These are phyloP conservation scores for Unio delphinus DNA, from an alignment of 2,888 invertebrate species.

Conservation along the genomic window DNA sequence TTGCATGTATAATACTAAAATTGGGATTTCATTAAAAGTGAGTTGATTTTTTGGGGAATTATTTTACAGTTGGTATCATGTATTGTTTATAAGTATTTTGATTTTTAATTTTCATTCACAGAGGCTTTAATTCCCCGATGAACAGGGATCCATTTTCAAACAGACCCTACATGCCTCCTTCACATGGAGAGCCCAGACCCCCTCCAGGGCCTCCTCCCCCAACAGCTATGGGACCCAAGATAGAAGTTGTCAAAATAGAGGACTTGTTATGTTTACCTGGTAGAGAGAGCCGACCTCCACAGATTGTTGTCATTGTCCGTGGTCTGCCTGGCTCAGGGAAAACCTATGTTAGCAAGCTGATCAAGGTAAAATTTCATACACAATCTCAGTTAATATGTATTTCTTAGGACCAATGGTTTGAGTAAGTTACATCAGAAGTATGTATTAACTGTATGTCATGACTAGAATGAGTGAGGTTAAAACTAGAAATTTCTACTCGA, in stretches of 20 bases:
- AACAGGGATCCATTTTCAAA: constrained; percentile 14
- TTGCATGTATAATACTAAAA: too few species aligned
- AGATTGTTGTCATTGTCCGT: constrained; percentile 89
- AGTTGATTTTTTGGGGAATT: too few species aligned
- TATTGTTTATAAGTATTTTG: too few species aligned
- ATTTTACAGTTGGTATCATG: too few species aligned
- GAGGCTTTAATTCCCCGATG: constrained; percentile 31
- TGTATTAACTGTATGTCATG: too few species aligned
- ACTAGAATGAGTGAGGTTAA: too few species aligned
- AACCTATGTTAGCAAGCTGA: constrained; percentile 77
- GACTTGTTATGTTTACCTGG: constrained; percentile 88
- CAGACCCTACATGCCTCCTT: constrained; percentile 13
- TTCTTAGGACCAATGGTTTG: neutral
- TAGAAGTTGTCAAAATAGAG: constrained; percentile 72
- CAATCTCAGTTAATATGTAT: neutral
- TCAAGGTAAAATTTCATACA: constrained; percentile 55
- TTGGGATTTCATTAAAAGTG: too few species aligned
- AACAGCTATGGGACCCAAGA: constrained; percentile 16
- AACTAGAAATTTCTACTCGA: too few species aligned
- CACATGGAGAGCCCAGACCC: constrained; percentile 22
- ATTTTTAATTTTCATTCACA: constrained; percentile 3
- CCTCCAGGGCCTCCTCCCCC: constrained; percentile 12
- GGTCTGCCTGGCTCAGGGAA: constrained; percentile 97
- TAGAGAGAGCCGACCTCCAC: constrained; percentile 82
- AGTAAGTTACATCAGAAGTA: too few species aligned